Evolutionary conservation across 1,140 invertebrate species (phyloP).

Genomic region (Plutomurus gul): DNA sequence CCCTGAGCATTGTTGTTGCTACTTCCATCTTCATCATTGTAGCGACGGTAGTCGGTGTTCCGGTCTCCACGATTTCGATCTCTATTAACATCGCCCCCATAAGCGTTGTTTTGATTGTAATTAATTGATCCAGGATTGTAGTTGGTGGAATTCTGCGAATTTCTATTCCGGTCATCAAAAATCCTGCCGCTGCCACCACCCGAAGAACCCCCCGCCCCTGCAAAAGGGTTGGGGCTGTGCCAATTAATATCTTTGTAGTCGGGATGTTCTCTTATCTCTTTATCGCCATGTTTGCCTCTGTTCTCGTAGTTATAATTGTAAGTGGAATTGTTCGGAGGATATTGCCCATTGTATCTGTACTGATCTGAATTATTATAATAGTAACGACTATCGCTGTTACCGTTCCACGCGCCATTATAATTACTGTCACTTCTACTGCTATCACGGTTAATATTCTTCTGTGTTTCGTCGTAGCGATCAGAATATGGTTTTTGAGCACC

Average conservation of each 20-base stretch:
- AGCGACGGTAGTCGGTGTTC: neutral
- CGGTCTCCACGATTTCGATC: neutral
- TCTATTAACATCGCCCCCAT: neutral
- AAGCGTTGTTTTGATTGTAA: neutral
- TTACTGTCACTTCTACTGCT: neutral
- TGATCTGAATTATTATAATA: conserved; percentile 5
- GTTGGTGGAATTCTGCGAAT: neutral
- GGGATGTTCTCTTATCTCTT: conserved; percentile 17
- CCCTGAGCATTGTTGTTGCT: neutral
- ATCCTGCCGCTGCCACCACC: neutral
- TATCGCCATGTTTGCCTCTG: neutral
- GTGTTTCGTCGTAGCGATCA: conserved; percentile 11
- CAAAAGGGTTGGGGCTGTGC: conserved; percentile 40
- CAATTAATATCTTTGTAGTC: conserved; percentile 37
- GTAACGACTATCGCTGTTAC: neutral
- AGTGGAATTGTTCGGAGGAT: neutral
- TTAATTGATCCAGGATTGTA: neutral
- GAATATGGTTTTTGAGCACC: conserved; percentile 8
- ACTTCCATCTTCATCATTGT: neutral
- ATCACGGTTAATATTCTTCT: neutral
- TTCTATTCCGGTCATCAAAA: neutral
- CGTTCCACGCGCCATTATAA: neutral
- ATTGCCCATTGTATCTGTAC: neutral
- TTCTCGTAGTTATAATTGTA: neutral
- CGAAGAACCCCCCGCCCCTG: neutral